Percentiles rank a stretch among this genome's conserved stretches.
Conservation (phyloP, 2,888 invertebrate genomes). For the Orthosia incerta region DNA sequence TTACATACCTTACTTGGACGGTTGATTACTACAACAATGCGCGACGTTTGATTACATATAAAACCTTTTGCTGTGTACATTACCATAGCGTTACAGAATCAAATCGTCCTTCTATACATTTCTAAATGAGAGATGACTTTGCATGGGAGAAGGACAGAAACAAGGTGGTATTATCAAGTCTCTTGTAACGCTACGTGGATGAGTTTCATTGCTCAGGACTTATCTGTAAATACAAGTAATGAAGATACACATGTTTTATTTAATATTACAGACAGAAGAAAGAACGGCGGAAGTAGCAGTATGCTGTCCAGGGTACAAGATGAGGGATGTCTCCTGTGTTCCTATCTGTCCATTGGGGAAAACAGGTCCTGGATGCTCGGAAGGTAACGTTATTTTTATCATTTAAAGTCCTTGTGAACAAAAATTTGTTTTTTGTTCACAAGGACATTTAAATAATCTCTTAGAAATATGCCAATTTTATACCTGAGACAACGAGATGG, state of each 20-base stretch:
- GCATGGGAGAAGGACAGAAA: no score
- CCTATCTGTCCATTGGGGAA: conserved; percentile 92
- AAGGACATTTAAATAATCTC: no score
- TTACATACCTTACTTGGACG: not conserved
- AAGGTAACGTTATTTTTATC: conserved; percentile 81
- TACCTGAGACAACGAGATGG: no score
- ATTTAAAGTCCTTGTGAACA: no score
- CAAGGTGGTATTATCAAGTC: no score
- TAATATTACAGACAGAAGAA: conserved; percentile 92
- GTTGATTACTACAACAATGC: not conserved
- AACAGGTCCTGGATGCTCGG: conserved; percentile 91
- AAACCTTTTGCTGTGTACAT: not conserved
- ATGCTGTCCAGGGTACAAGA: conserved; percentile 94
- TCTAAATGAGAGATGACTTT: no score
- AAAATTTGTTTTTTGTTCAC: no score
- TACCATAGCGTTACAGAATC: not conserved
- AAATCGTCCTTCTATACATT: no score
- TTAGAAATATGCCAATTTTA: no score
- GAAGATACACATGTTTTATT: not conserved
- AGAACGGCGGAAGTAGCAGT: conserved; percentile 92
- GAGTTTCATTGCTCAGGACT: no score
- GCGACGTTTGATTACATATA: not conserved
- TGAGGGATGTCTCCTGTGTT: conserved; percentile 92
- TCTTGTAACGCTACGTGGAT: no score
- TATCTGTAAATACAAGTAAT: not conserved